These are phyloP conservation scores for Excalfactoria chinensis DNA, from an alignment of 2,113 vertebrate genomes.

Conservation along the genomic window DNA sequence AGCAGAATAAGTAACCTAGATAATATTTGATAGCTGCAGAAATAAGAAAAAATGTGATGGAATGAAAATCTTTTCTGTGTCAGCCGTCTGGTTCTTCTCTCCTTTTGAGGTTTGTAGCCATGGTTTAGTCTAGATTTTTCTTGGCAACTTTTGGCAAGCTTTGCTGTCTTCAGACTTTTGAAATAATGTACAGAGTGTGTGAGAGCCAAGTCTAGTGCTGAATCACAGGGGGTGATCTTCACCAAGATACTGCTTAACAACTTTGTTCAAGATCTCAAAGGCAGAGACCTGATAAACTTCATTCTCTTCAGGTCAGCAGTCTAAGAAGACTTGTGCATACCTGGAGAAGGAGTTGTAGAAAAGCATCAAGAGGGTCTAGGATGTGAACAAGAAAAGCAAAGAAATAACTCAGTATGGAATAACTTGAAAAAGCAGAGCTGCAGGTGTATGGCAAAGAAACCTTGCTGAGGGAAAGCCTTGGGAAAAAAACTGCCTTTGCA, in stretches of 20 bases:
- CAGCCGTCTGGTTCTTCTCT: conserved; percentile 1
- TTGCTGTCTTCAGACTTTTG: not conserved
- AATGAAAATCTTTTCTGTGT: not conserved
- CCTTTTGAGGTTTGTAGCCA: conserved; percentile 28
- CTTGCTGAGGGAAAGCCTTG: not conserved
- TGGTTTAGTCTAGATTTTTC: conserved; percentile 19
- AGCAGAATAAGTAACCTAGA: not conserved
- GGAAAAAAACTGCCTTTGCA: not conserved
- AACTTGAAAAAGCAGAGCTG: not conserved
- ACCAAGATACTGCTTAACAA: not conserved
- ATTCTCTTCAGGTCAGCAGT: not conserved
- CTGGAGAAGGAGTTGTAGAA: not conserved
- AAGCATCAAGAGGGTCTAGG: not conserved
- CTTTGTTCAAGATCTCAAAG: not conserved
- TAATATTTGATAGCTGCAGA: not conserved
- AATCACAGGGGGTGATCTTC: not conserved
- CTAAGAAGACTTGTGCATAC: not conserved
- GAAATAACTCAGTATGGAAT: not conserved
- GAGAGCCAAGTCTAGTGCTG: not conserved
- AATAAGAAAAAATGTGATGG: not conserved
- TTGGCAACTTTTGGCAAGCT: not conserved
- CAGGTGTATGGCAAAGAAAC: not conserved
- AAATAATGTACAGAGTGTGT: not conserved
- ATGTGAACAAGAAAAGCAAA: not conserved
- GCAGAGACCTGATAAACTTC: not conserved